Base-by-base conservation (phyloP, 2,797 vertebrate species). In the Myioborus melanocephalus region DNA sequence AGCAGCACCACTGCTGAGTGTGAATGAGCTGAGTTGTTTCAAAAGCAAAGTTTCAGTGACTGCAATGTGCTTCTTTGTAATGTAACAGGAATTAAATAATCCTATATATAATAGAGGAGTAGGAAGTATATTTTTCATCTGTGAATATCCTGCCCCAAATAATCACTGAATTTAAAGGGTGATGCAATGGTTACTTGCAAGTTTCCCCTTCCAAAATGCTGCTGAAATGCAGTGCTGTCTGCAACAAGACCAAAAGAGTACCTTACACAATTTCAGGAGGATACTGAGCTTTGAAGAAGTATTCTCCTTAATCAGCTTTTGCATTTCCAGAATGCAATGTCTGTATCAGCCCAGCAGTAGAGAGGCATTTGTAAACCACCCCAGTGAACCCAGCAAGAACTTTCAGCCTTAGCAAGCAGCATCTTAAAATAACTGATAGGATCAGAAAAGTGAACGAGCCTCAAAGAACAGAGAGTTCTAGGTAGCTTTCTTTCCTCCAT, bases 401-500 rank as follows among this genome's bases (percentile, higher is more conserved):
- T 90, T 80, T 65, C 63, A 63, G 61, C 32, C 57, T 72, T 41
- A 66, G 60, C 39, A 75, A 77, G 63, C 44, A 89, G 66, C 39
- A 50, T 27, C 69, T 83, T 52, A 65, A 89, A 86, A 63, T 83
- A 89, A 86, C 73, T n/a, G 65, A 90, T 65, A 34, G 72, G 61
- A 82, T 79, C 57, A 76, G 68, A 37, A 44, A 65, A 80, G 68
- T 26, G 56, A 84, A 66, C 1, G 3, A 71, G 49, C 15, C 56
- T 50, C 41, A 50, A 43, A 83, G 79, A 89, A 86, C 73, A 39
- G 56, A 57, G 63, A 76, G 66, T 56, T 90, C 63, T 27, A 79
- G 84, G 72, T 72, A 89, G 75, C 44, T 77, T 57, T 84, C 76
- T 69, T 83, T 71, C 59, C 68, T 85, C 68, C 21, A 59, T 30